These are phyloP conservation scores for Poeciliopsis occidentalis DNA, from an alignment of 2,113 vertebrate species.

Conservation along the genomic window DNA sequence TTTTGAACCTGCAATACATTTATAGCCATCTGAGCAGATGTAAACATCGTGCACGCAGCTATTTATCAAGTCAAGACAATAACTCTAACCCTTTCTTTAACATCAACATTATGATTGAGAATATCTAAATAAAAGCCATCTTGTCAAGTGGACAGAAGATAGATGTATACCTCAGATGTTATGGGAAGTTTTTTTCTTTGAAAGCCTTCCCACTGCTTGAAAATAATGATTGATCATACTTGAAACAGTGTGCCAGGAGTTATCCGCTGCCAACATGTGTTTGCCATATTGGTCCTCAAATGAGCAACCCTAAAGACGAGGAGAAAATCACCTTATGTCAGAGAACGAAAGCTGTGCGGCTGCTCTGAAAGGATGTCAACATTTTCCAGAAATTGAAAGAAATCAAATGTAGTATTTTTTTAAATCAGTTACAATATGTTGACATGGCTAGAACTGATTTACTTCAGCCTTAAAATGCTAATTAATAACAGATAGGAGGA, in stretches of 20 bases:
- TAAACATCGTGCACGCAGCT: slow-evolving; percentile 75
- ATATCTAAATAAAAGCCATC: slow-evolving; percentile 82
- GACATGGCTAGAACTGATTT: neutral
- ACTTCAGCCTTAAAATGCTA: neutral
- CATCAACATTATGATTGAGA: slow-evolving; percentile 79
- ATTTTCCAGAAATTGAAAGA: neutral
- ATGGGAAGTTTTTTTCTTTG: slow-evolving; percentile 84
- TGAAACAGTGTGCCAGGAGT: slow-evolving; percentile 81
- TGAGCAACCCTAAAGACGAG: slow-evolving; percentile 28
- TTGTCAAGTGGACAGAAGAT: slow-evolving; percentile 84
- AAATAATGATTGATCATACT: slow-evolving; percentile 79
- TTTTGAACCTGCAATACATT: slow-evolving; percentile 47
- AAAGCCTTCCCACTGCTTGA: slow-evolving; percentile 84
- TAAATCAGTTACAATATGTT: neutral
- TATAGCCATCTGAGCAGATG: slow-evolving; percentile 74
- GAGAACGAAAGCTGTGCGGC: slow-evolving; percentile 30
- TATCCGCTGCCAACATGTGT: slow-evolving; percentile 85
- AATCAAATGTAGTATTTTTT: neutral
- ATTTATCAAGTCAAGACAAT: slow-evolving; percentile 77
- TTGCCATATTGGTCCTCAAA: slow-evolving; percentile 82
- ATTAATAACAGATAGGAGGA: too few relatives aligned
- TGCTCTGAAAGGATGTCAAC: slow-evolving; percentile 29
- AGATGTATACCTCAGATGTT: slow-evolving; percentile 85
- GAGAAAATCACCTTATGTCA: slow-evolving; percentile 55
- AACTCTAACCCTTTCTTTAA: slow-evolving; percentile 65